Conservation (phyloP, 1,140 invertebrate species). For the Aphaenogaster ashmeadi region DNA sequence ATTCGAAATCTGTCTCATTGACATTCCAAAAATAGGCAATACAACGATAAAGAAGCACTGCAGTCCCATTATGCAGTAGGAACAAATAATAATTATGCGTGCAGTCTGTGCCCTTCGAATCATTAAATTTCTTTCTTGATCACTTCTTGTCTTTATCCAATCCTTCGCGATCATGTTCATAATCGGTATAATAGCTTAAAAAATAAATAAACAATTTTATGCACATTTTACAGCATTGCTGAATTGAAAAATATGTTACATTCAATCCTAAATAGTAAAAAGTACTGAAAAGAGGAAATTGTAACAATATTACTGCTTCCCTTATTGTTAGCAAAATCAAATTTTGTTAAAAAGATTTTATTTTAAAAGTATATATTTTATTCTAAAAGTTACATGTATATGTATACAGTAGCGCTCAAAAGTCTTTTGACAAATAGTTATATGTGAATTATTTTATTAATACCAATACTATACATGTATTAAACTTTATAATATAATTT, state of each 20-base stretch:
- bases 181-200: conserved; percentile 18
- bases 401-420: no score
- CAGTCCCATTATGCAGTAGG: conserved; percentile 6
- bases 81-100: conserved; percentile 4
- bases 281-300: neutral
- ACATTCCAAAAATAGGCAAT: conserved; percentile 8
- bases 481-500: no score
- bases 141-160: conserved; percentile 16
- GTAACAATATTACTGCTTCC: no score
- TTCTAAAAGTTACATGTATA: no score
- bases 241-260: neutral
- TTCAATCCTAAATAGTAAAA: neutral
- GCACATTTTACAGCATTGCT: neutral
- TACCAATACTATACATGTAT: no score
- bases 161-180: conserved; percentile 34
- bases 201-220: conserved; percentile 1
- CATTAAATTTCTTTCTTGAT: conserved; percentile 2
- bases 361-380: no score
- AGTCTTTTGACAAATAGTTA: no score
- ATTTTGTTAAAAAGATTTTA: no score
- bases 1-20: conserved; percentile 21
- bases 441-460: no score
- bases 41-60: neutral
- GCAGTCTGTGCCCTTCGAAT: conserved; percentile 3
- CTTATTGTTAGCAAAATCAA: no score